Base-by-base conservation (phyloP, 2,888 invertebrate genomes). In the Phalera bucephala region DNA sequence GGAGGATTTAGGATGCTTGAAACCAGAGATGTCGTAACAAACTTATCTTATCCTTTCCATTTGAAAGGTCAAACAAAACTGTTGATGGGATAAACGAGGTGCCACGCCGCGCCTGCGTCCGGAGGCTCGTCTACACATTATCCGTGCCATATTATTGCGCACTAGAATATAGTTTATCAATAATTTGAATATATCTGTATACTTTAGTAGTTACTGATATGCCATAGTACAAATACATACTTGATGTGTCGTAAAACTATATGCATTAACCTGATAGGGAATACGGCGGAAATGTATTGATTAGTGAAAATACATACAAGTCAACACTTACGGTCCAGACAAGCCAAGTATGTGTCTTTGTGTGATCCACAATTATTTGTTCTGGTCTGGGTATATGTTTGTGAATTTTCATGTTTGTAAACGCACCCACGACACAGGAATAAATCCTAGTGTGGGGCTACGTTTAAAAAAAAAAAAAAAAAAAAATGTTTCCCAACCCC, bases 101-200 rank as follows among this genome's bases (percentile, higher is more conserved):
- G 25, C 2, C 4, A 8, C 27, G 3, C 13, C 33, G n/a, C n/a
- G n/a, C n/a, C n/a, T n/a, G n/a, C n/a, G n/a, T 17, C 17, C 17
- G 68, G 69, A 58, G 76, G 75, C 72, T 78, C 73, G 78, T 40
- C 76, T 59, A 8, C 31, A 36, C 51, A 53, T 60, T 66, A 69
- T 68, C 56, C 46, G 36, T 33, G 32, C 19, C 21, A 30, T 37
- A 40, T 29, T 47, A 61, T 44, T 65, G 61, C 72, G 69, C 66
- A 71, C 45, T 62, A 55, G 17, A 3, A 23, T 34, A 12, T 19
- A 29, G 40, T 31, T 29, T 19, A 19, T 11, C 17, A 19, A 6
- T 29, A 19, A 19, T 29, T 2, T 19, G 10, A 10, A 14, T 11
- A 19, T 11, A 1, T n/a, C 13, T 20, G n/a, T 10, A 20, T 25